Percentiles rank a stretch among this genome's conserved stretches.
Evolutionary conservation across 2,113 vertebrate genomes (phyloP).

Genomic region (Chunga burmeisteri): DNA sequence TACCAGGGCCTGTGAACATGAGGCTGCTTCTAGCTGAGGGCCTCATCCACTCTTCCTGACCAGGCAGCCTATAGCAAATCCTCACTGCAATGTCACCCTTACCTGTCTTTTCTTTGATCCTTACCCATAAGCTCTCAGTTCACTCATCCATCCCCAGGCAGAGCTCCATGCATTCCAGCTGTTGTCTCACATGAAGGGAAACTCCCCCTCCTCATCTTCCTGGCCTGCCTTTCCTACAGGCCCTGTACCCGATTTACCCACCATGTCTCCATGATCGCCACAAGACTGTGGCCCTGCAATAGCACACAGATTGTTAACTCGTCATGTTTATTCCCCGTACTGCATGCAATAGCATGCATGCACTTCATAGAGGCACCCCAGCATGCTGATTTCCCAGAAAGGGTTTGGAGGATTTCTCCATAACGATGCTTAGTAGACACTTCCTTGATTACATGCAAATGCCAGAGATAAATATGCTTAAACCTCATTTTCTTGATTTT

Average conservation of each 20-base stretch:
- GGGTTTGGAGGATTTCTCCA: not conserved
- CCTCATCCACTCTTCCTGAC: not conserved
- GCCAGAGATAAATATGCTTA: not conserved
- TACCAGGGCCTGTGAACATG: not conserved
- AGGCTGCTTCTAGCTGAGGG: not conserved
- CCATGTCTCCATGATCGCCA: rapidly evolving
- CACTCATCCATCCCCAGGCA: not conserved
- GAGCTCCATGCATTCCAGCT: not conserved
- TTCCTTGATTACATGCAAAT: not conserved
- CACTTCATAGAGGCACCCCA: not conserved
- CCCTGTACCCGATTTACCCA: not conserved
- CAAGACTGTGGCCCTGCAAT: not conserved
- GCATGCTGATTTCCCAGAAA: not conserved
- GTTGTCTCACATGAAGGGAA: not conserved
- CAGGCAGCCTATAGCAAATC: not conserved
- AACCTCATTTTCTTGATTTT: not conserved
- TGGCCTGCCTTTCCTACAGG: not conserved
- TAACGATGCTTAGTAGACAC: not conserved
- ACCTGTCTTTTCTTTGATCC: not conserved
- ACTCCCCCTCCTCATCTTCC: not conserved
- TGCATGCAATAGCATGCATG: not conserved
- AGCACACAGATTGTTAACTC: not conserved
- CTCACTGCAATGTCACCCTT: not conserved
- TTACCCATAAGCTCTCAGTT: not conserved
- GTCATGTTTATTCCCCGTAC: not conserved